Conservation (phyloP, 2,797 vertebrate species). For the Pseudochirops cupreus region DNA sequence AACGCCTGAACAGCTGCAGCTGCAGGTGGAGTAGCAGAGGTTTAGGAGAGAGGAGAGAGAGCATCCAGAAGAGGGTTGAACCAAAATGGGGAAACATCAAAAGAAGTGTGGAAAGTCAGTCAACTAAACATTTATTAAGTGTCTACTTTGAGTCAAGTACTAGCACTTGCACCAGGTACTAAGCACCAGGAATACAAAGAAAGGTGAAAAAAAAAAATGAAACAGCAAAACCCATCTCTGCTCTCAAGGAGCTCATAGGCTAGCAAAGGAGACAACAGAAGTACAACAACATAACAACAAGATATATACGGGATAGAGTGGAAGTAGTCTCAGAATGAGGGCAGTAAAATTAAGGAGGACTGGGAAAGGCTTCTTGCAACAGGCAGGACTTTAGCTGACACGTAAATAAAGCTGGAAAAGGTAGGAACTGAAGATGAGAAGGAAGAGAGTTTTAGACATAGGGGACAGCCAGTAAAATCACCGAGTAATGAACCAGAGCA, state of each 20-base stretch:
- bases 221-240: background rate
- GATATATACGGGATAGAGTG: background rate
- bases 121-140: background rate
- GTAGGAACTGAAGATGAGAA: background rate
- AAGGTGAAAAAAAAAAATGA: background rate
- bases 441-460: background rate
- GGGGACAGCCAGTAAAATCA: background rate
- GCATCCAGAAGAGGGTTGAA: background rate
- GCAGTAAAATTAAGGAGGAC: background rate
- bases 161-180: background rate
- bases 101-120: background rate
- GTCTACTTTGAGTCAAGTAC: background rate
- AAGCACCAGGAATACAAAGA: background rate
- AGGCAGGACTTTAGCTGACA: background rate
- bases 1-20: background rate
- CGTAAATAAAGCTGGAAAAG: background rate
- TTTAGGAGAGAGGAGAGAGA: background rate
- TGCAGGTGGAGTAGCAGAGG: background rate
- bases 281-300: background rate
- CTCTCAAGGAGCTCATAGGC: background rate
- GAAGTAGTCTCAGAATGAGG: background rate
- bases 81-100: background rate
- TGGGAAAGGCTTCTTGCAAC: background rate
- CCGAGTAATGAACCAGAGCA: background rate
- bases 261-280: background rate